Evolutionary conservation across 2,888 invertebrate species (phyloP).

Genomic region (Sericinus montela): DNA sequence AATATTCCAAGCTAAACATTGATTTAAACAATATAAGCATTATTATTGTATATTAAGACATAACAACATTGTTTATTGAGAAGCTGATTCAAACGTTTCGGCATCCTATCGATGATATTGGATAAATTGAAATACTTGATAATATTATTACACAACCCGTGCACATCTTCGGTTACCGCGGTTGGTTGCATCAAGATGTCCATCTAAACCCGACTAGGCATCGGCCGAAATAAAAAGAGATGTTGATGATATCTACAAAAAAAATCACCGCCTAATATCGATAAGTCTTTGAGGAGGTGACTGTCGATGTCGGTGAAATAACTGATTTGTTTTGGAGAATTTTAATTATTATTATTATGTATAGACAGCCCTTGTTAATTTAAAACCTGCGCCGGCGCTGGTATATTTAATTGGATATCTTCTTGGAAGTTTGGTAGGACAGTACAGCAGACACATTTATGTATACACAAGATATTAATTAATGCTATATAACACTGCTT

Average conservation of each 20-base stretch:
- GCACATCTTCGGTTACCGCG: slow-evolving; percentile 39
- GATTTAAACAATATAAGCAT: no score
- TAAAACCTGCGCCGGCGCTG: slow-evolving; percentile 30
- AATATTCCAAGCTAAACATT: no score
- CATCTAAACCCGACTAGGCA: slow-evolving; percentile 30
- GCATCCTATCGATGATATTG: neutral
- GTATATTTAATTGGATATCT: slow-evolving; percentile 37
- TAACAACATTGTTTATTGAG: neutral
- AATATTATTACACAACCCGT: slow-evolving; percentile 58
- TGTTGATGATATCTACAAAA: slow-evolving; percentile 55
- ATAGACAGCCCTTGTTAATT: slow-evolving; percentile 36
- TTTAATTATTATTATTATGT: slow-evolving; percentile 47
- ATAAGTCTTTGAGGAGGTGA: slow-evolving; percentile 42
- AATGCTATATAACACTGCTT: no score
- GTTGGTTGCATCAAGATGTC: slow-evolving; percentile 38
- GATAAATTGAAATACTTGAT: slow-evolving; percentile 54
- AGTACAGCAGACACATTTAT: no score
- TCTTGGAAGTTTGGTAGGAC: slow-evolving; percentile 23
- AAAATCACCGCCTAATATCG: slow-evolving; percentile 45
- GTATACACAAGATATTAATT: no score
- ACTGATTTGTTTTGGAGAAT: slow-evolving; percentile 40
- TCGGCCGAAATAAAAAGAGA: slow-evolving; percentile 28
- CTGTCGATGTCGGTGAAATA: slow-evolving; percentile 20
- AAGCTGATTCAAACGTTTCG: neutral
- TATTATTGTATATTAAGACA: no score